Evolutionary conservation across 2,797 vertebrate genomes (phyloP).

Genomic region (Chelmon rostratus): DNA sequence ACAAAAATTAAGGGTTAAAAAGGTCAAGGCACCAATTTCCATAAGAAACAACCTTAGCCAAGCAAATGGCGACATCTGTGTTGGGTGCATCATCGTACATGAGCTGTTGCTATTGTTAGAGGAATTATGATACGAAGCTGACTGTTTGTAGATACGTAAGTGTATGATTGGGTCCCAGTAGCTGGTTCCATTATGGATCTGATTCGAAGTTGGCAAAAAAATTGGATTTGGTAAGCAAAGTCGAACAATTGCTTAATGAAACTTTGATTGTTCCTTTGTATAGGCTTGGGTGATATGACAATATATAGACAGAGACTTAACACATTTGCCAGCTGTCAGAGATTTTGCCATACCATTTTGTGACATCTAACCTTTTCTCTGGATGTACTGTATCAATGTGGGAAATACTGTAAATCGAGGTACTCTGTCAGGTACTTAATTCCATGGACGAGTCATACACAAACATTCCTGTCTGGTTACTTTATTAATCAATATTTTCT

Average conservation of each 20-base stretch:
- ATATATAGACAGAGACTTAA: too few relatives aligned
- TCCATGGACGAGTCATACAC: too few relatives aligned
- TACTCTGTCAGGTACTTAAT: too few relatives aligned
- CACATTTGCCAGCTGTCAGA: too few relatives aligned
- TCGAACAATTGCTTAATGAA: background rate
- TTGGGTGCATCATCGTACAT: background rate
- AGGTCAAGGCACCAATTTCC: background rate
- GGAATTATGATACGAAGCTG: background rate
- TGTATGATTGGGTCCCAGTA: background rate
- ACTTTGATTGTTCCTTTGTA: too few relatives aligned
- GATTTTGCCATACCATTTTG: too few relatives aligned
- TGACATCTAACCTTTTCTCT: background rate
- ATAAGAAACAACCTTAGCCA: background rate
- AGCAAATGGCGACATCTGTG: background rate
- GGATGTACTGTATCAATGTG: background rate
- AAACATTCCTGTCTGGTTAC: background rate
- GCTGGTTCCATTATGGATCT: background rate
- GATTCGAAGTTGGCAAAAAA: background rate
- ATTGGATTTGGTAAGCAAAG: background rate
- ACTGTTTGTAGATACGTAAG: background rate
- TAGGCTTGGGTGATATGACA: too few relatives aligned
- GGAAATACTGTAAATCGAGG: background rate
- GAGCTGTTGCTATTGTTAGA: background rate
- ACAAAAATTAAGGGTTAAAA: background rate
- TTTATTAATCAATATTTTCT: background rate